A percentile compares a stretch with the other conserved stretches of the same genome.
Conservation (phyloP, 2,888 invertebrate species). For the Carterocephalus palaemon region DNA sequence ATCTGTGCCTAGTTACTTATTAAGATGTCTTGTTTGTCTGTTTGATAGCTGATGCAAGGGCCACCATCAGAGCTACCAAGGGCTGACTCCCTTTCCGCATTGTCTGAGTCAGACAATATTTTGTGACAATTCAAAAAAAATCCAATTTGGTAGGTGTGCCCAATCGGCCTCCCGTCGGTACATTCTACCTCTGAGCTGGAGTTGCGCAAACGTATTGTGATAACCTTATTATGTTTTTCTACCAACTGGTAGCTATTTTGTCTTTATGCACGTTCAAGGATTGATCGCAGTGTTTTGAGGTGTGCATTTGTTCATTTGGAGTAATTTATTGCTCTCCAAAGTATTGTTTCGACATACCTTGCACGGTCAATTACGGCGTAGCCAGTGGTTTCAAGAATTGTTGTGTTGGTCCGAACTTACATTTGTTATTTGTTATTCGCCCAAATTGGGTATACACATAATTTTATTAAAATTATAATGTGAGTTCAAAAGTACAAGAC, state of each 20-base stretch:
- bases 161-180: conserved; percentile 25
- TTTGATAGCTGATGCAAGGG: no score
- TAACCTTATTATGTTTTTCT: conserved; percentile 14
- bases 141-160: conserved; percentile 17
- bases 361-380: background rate
- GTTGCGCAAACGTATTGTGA: conserved; percentile 27
- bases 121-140: conserved; percentile 8
- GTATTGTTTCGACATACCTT: background rate
- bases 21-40: no score
- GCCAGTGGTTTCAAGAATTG: no score
- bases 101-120: background rate
- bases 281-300: conserved; percentile 22
- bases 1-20: no score
- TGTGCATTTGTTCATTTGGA: conserved; percentile 6
- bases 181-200: conserved; percentile 24
- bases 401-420: no score
- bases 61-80: no score
- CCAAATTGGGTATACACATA: no score
- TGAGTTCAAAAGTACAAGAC: no score
- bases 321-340: conserved; percentile 22
- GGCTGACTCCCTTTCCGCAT: conserved; percentile 7
- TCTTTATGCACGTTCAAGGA: conserved; percentile 19
- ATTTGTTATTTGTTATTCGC: no score
- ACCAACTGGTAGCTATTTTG: conserved; percentile 1
- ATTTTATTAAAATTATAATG: no score